Evolutionary conservation across 2,888 invertebrate genomes (phyloP), one percentile per base, ranked within the genome.

Genomic region (Dilophus febrilis): DNA sequence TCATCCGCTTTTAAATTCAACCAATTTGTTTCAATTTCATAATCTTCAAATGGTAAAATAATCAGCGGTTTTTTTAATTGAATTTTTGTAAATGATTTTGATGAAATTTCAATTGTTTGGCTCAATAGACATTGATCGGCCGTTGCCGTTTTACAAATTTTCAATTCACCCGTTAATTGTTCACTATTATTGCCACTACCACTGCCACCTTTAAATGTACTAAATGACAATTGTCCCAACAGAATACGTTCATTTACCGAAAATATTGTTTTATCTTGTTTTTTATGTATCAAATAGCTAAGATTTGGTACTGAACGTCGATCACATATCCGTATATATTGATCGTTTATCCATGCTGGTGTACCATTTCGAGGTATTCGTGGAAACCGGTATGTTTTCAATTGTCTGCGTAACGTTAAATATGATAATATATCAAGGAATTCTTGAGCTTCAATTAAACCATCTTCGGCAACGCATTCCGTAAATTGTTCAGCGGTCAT

Each of bases 171-270:
- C 11, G 17, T 18, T 34, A 18, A 18, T 11, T 18, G 18, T 8
- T 17, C 17, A 8, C 5, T 18, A n/a, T n/a, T n/a, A n/a, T n/a
- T n/a, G n/a, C n/a, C n/a, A n/a, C n/a, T n/a, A n/a, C n/a, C n/a
- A 5, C 12, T 18, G 3, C 8, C 8, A 34, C 34, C 19, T 16
- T 40, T 35, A 12, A 35, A 35, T 11, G 19, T 22, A 26, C 40
- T 40, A 7, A 40, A 35, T 3, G 29, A 16, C 6, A 40, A 19
- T 40, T 40, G 29, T 5, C 40, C 40, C 19, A 40, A 8, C 19
- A 40, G 16, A 40, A 40, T 40, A 17, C 40, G 40, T 19, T 40
- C 40, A 12, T 40, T 40, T n/a, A 40, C 40, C 4, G 40, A 35
- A 35, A 40, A 40, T 14, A 35, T 40, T 10, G 35, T 35, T 19